Percentiles rank a stretch among this genome's conserved stretches.
Conservation (phyloP, 2,888 invertebrate species). For the Pterostichus madidus region DNA sequence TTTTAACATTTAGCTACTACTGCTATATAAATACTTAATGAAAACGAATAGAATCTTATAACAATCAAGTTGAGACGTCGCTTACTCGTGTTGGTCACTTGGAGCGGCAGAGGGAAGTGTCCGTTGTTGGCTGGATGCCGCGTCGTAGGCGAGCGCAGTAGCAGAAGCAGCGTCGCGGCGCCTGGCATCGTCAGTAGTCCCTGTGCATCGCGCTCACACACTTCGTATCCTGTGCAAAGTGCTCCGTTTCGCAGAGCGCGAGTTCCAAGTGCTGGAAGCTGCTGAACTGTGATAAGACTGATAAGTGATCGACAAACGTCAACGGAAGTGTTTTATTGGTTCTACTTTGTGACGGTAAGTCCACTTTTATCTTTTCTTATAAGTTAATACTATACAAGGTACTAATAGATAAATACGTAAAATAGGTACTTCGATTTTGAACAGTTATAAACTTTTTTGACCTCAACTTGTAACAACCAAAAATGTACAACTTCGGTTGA, state of each 20-base stretch:
- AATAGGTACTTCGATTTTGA: too few relatives aligned
- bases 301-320: background rate
- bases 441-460: too few relatives aligned
- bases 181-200: background rate
- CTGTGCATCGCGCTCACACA: slow-evolving; percentile 17
- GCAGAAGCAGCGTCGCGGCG: slow-evolving; percentile 14
- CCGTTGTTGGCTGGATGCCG: slow-evolving; percentile 1
- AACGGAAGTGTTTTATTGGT: background rate
- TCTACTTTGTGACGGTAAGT: slow-evolving; percentile 1
- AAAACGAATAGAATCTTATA: too few relatives aligned
- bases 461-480: too few relatives aligned
- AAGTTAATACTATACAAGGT: background rate
- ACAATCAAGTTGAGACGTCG: background rate
- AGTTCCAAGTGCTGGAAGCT: slow-evolving; percentile 7
- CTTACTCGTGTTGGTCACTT: background rate
- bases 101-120: background rate
- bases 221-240: slow-evolving; percentile 32
- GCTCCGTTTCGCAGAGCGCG: background rate
- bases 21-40: too few relatives aligned
- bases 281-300: slow-evolving; percentile 3
- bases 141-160: background rate
- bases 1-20: too few relatives aligned
- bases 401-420: too few relatives aligned
- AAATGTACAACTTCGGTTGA: too few relatives aligned
- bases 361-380: too few relatives aligned